Conservation (phyloP, 2,888 invertebrate species). For the Chrysolina haemoptera region DNA sequence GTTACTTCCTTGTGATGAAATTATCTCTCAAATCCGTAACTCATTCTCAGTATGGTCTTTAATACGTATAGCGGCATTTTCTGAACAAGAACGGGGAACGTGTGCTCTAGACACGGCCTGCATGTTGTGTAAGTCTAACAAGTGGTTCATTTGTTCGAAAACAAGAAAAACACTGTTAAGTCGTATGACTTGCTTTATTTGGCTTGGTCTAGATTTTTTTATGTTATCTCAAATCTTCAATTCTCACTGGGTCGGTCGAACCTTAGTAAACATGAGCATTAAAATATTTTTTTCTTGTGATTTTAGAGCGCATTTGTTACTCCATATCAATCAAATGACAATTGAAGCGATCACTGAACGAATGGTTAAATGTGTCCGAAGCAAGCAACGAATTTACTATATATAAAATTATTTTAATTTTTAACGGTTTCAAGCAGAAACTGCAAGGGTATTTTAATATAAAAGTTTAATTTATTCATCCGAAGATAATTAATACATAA, state of each 20-base stretch:
- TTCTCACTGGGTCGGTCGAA: neutral
- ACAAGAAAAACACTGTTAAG: slow-evolving; percentile 8
- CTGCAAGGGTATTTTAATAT: too few relatives aligned
- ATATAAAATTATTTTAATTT: too few relatives aligned
- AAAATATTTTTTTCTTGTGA: neutral
- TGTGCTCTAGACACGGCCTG: neutral
- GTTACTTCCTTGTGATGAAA: slow-evolving; percentile 15
- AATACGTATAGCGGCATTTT: slow-evolving; percentile 25
- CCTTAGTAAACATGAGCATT: neutral
- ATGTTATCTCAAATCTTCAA: neutral
- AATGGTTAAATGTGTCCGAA: too few relatives aligned
- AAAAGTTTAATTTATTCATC: too few relatives aligned
- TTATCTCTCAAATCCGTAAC: slow-evolving; percentile 22
- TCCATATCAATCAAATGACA: too few relatives aligned
- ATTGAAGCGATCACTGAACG: too few relatives aligned
- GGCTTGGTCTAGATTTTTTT: neutral
- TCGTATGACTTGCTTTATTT: neutral
- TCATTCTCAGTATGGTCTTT: slow-evolving; percentile 4
- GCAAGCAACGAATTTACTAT: too few relatives aligned
- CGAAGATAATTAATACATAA: too few relatives aligned
- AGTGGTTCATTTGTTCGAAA: slow-evolving; percentile 10
- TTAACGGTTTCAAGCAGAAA: too few relatives aligned
- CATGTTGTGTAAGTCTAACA: neutral
- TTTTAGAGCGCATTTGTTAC: too few relatives aligned
- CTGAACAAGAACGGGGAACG: neutral